These are phyloP conservation scores for Onychostruthus taczanowskii DNA, from an alignment of 2,113 vertebrate genomes.

Conservation along the genomic window DNA sequence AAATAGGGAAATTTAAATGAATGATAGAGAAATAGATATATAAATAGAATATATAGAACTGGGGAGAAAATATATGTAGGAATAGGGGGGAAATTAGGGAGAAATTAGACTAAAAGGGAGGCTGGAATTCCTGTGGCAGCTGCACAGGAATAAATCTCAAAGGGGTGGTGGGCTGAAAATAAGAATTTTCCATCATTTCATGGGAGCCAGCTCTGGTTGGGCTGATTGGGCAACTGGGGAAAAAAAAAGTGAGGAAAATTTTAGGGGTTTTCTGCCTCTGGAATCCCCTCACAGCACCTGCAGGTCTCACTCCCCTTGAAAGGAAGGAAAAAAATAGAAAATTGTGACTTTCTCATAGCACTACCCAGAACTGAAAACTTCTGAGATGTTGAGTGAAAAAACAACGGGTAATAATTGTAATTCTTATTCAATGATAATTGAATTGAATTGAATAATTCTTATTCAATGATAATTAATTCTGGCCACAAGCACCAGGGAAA, in stretches of 20 bases:
- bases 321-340: not conserved
- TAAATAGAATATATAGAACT: not conserved
- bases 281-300: not conserved
- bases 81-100: not conserved
- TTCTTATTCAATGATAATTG: not conserved
- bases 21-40: not conserved
- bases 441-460: not conserved
- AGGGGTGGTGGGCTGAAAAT: not conserved
- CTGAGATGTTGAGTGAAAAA: not conserved
- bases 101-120: not conserved
- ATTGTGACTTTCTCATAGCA: not conserved
- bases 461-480: not conserved
- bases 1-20: not conserved
- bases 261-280: not conserved
- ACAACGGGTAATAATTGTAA: fast-evolving
- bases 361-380: not conserved
- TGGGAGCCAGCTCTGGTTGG: not conserved
- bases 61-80: not conserved
- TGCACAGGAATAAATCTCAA: not conserved
- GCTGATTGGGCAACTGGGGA: not conserved
- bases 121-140: not conserved
- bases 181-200: not conserved
- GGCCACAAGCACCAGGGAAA: not conserved
- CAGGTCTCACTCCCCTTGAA: not conserved
- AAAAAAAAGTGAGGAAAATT: not conserved